These are phyloP conservation scores for Eptatretus burgeri DNA, from an alignment of 2,113 vertebrate genomes.

Conservation along the genomic window DNA sequence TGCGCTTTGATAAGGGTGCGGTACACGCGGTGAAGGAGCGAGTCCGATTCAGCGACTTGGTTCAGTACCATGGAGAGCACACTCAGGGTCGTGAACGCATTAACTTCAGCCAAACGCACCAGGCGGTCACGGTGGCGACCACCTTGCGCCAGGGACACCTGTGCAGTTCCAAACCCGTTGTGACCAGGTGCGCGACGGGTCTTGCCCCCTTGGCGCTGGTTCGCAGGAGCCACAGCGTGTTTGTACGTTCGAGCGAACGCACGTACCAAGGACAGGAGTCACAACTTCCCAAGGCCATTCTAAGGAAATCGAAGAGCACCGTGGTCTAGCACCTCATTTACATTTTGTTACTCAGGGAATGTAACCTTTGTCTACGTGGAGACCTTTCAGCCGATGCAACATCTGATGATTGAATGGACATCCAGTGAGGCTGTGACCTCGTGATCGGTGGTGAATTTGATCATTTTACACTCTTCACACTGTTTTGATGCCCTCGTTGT, in stretches of 20 bases:
- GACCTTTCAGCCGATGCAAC: too few relatives aligned
- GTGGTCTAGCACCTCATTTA: background rate
- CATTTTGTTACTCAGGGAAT: too few relatives aligned
- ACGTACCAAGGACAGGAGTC: background rate
- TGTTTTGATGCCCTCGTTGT: too few relatives aligned
- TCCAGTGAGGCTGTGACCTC: too few relatives aligned
- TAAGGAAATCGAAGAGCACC: background rate
- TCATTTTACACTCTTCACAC: too few relatives aligned
- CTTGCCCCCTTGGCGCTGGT: background rate
- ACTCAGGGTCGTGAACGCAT: too few relatives aligned
- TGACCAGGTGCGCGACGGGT: background rate
- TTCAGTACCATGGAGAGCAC: background rate
- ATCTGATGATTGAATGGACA: too few relatives aligned
- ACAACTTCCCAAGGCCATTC: background rate
- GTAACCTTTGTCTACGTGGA: too few relatives aligned
- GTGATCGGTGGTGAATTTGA: too few relatives aligned
- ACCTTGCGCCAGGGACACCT: background rate
- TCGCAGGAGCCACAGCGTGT: background rate
- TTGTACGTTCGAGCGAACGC: background rate
- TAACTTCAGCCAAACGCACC: background rate
- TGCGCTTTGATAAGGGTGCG: background rate
- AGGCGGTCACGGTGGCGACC: background rate
- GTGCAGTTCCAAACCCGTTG: background rate
- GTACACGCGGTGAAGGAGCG: background rate
- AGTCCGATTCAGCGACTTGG: constrained; percentile 3